Percentiles rank a stretch among this genome's conserved stretches.
These are phyloP conservation scores for Aix galericulata DNA, from an alignment of 2,113 vertebrate genomes.

Conservation along the genomic window DNA sequence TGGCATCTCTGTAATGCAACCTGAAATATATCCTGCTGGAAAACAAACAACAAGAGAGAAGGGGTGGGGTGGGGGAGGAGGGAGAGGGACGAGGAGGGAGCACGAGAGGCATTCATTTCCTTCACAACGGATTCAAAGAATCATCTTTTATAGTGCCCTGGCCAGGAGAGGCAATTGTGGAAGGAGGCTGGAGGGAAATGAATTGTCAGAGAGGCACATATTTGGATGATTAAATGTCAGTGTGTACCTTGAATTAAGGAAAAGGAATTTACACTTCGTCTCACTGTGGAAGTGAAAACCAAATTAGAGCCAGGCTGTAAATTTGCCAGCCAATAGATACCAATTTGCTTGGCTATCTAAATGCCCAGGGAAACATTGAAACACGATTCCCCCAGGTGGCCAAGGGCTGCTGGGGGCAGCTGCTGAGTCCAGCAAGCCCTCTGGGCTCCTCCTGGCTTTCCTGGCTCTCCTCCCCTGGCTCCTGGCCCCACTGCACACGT, in stretches of 20 bases:
- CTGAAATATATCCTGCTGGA: neutral
- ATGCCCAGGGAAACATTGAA: neutral
- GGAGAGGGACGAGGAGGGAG: neutral
- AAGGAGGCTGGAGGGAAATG: constrained; percentile 44
- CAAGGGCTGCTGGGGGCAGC: neutral
- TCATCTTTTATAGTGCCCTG: neutral
- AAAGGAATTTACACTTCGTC: constrained; percentile 7
- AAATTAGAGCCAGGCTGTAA: constrained; percentile 14
- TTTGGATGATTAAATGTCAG: constrained; percentile 61
- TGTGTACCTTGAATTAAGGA: constrained; percentile 48
- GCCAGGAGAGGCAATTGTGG: constrained; percentile 9
- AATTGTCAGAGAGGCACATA: constrained; percentile 31
- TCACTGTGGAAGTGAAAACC: neutral
- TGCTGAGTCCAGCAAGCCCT: neutral
- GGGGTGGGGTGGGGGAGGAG: neutral
- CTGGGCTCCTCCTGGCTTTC: neutral
- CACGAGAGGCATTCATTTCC: neutral
- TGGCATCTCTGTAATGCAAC: accelerated
- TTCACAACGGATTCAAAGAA: neutral
- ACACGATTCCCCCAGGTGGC: neutral
- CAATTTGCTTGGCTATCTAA: neutral
- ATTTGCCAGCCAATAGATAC: neutral
- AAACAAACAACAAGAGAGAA: neutral
- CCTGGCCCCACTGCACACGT: neutral
- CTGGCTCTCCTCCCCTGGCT: neutral